Percentiles rank a stretch among this genome's conserved stretches.
Conservation (phyloP, 2,113 vertebrate genomes). For the Pterocles gutturalis region DNA sequence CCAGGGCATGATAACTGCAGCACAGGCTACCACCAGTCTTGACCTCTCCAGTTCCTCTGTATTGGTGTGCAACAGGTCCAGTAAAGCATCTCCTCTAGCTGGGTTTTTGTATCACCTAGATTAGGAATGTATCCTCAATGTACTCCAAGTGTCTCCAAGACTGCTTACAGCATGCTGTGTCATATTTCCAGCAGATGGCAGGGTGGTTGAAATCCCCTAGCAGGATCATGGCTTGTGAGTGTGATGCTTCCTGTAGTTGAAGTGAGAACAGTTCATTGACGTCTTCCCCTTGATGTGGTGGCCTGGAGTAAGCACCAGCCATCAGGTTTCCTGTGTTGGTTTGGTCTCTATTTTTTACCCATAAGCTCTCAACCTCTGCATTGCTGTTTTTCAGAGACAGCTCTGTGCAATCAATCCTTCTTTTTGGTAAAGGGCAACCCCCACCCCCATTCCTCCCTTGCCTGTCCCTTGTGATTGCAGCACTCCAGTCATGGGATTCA, state of each 20-base stretch:
- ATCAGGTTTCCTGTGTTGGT: neutral
- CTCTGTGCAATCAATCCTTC: too few relatives aligned
- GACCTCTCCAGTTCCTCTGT: neutral
- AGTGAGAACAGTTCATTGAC: accelerated
- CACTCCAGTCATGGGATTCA: neutral
- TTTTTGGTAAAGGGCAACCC: neutral
- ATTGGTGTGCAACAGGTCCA: neutral
- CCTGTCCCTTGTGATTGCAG: neutral
- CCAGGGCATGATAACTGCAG: neutral
- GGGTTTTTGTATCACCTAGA: neutral
- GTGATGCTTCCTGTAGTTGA: neutral
- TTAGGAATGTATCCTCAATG: neutral
- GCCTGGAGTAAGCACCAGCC: neutral
- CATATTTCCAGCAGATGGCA: neutral
- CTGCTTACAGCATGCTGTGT: neutral
- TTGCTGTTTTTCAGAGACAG: neutral
- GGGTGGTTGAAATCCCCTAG: neutral
- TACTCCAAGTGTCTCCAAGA: neutral
- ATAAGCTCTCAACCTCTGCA: neutral
- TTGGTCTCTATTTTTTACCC: neutral
- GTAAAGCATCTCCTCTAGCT: neutral
- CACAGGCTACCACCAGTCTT: neutral
- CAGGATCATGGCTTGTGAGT: neutral
- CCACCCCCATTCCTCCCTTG: neutral
- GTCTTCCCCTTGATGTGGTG: neutral